A percentile compares a stretch with the other conserved stretches of the same genome.
These are phyloP conservation scores for Pristionchus entomophagus DNA, from an alignment of 2,888 invertebrate species.

Conservation along the genomic window DNA sequence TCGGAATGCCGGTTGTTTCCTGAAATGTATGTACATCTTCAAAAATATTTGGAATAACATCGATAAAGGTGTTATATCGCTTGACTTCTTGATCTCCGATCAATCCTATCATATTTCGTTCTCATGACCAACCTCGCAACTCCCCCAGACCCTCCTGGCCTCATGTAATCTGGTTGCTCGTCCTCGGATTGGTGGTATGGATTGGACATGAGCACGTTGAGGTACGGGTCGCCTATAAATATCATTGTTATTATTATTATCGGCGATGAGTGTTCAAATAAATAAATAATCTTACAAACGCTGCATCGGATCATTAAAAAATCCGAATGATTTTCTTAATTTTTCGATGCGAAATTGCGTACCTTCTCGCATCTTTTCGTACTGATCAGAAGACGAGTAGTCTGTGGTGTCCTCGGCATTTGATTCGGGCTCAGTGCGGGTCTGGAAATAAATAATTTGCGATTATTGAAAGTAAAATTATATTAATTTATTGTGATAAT, in stretches of 20 bases:
- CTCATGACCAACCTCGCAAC: neutral
- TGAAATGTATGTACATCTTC: too few relatives aligned
- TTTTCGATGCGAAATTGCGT: neutral
- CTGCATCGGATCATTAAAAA: too few relatives aligned
- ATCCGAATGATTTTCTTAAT: too few relatives aligned
- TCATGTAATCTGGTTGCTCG: slow-evolving; percentile 25
- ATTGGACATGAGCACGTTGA: slow-evolving; percentile 32
- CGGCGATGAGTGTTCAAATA: too few relatives aligned
- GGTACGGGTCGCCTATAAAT: neutral
- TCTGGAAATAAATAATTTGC: neutral
- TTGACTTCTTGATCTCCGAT: too few relatives aligned
- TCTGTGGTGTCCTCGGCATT: slow-evolving; percentile 74
- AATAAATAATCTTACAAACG: too few relatives aligned
- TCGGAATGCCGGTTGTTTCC: neutral
- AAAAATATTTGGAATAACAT: too few relatives aligned
- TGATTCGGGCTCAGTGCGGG: slow-evolving; percentile 71
- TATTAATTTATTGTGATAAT: neutral
- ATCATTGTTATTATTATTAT: neutral
- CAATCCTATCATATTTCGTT: too few relatives aligned
- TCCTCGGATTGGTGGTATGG: slow-evolving; percentile 15
- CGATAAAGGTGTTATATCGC: too few relatives aligned
- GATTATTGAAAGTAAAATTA: neutral
- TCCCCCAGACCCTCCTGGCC: neutral
- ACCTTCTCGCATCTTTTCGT: slow-evolving; percentile 48
- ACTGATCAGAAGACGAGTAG: slow-evolving; percentile 71